Evolutionary conservation across 2,888 invertebrate species (phyloP), one percentile per base, ranked within the genome.

Genomic region (Mamestra brassicae): DNA sequence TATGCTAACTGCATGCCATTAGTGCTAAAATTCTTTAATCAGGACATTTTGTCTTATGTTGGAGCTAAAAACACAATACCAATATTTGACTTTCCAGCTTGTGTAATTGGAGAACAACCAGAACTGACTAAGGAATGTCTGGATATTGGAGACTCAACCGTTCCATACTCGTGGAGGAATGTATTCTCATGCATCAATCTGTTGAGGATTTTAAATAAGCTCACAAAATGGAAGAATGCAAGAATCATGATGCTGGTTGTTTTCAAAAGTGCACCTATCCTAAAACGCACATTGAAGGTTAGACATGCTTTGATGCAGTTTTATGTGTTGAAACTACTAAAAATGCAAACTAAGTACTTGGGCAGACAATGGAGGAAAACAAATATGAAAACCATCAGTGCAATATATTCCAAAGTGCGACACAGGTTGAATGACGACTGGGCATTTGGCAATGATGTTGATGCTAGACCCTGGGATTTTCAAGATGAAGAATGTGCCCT

Each of bases 211-310:
- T 97, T 99, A 71, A 99, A 99, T 94, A 99, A 99, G 96, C 97
- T 99, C 75, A 99, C 99, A 60, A 99, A 99, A 95, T 99, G 99
- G 99, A 99, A 99, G 93, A 99, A 99, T 94, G 99, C 99, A n/a
- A 97, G 99, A 83, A 99, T 99, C 80, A 99, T 99, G 99, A 99
- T 99, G 99, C 97, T 99, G 87, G 99, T 99, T 50, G 99, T 99
- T 13, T 99, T 99, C 94, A 99, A 99, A 96, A 99, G 99, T 76
- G 99, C 99, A 5, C 99, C 99, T 3, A 99, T 99, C 89, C 96
- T 99, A 75, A 99, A 99, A 95, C 97, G 99, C 85, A 99, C 99
- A 0, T 97, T 99, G 17, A 99, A 99, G 97, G 99, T 99, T 4
- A 97, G 98, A 70, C 99, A 99, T 93, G 99, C 99, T 8, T 98